Percentiles rank a stretch among this genome's conserved stretches.
Conservation (phyloP, 37 sponge, comb jelly and placozoan species). For the Aplysina aerophoba region DNA sequence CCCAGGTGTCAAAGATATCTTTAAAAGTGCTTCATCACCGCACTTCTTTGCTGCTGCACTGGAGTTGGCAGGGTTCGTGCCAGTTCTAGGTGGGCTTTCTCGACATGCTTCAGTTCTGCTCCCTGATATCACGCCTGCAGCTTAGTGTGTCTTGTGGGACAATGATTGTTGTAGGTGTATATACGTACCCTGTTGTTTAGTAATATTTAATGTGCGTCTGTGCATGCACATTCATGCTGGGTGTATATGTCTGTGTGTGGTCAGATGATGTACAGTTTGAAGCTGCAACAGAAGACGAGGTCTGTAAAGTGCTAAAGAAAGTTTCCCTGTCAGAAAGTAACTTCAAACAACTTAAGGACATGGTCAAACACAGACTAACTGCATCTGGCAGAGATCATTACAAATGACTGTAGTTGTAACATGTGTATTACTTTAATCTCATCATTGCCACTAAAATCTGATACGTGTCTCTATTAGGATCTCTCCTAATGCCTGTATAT, state of each 20-base stretch:
- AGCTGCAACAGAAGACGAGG: slow-evolving; percentile 55
- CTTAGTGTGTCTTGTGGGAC: too few species aligned
- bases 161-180: not conserved
- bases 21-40: slow-evolving; percentile 33
- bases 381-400: too few species aligned
- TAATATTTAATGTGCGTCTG: not conserved
- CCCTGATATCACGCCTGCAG: too few species aligned
- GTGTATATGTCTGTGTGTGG: not conserved
- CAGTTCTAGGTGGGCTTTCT: slow-evolving; percentile 45
- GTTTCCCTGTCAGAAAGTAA: slow-evolving; percentile 39
- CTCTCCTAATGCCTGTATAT: too few species aligned
- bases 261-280: slow-evolving; percentile 11
- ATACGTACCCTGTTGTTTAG: not conserved
- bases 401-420: too few species aligned
- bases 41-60: slow-evolving; percentile 66
- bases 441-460: too few species aligned
- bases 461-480: too few species aligned
- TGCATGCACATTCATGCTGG: slow-evolving; percentile 38
- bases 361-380: not conserved
- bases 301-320: slow-evolving; percentile 33
- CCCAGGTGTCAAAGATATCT: slow-evolving; percentile 48
- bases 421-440: too few species aligned
- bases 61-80: slow-evolving; percentile 66
- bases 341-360: slow-evolving; percentile 33
- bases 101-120: too few species aligned